phyloP scores from a whole-genome alignment of 2,797 vertebrate genomes.

The Oophaga sylvatica region DNA sequence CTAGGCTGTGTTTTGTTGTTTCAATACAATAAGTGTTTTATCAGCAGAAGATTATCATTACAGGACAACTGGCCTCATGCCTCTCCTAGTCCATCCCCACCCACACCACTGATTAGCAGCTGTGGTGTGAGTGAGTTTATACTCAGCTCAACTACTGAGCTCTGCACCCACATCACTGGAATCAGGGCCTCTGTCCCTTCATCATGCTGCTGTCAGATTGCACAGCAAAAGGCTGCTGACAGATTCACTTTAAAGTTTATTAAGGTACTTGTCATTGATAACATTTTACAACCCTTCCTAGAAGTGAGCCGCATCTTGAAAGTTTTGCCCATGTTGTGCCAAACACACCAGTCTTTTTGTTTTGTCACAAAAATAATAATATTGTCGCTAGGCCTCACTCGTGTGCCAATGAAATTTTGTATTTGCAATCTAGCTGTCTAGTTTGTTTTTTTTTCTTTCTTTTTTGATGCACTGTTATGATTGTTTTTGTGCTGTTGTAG shows the following conservation, averaged over 20 bases:
- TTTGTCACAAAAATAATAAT: slow-evolving; percentile 2
- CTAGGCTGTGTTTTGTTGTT: no score
- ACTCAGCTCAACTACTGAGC: no score
- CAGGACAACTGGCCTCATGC: no score
- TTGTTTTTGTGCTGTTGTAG: slow-evolving; percentile 34
- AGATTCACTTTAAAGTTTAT: background rate
- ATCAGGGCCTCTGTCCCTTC: no score
- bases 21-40: no score
- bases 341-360: slow-evolving; percentile 49
- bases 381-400: slow-evolving; percentile 13
- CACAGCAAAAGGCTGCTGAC: no score
- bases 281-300: background rate
- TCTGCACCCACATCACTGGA: no score
- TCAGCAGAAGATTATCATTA: no score
- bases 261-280: background rate
- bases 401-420: slow-evolving; percentile 56
- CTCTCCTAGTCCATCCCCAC: no score
- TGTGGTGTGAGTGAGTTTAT: no score
- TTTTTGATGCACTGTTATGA: slow-evolving; percentile 7
- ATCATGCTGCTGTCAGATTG: no score
- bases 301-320: background rate
- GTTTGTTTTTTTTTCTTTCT: background rate
- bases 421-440: slow-evolving; percentile 35
- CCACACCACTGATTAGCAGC: no score
- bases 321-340: slow-evolving; percentile 42